Base-by-base conservation (phyloP, 2,797 vertebrate genomes). In the Netta rufina region DNA sequence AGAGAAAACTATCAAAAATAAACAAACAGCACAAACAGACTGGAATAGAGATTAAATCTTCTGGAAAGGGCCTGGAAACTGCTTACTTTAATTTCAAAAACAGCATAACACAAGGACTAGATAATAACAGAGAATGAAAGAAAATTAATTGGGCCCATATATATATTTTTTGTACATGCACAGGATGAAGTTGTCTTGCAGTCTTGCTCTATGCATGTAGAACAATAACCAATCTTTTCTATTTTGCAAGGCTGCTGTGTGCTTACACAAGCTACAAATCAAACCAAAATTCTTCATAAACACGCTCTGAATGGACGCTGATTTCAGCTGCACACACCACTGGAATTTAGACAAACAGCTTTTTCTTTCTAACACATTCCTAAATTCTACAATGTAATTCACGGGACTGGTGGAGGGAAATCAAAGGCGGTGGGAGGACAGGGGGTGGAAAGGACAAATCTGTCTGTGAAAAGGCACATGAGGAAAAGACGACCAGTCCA, bases 141-240 rank as follows among this genome's bases (percentile, higher is more conserved):
- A 84, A 93, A 94, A 92, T 74, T 91, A 94, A 92, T 93, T 84
- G 7, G 19, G 15, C 58, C 21, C 39, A 71, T 93, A 51, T 72
- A 51, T 74, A 76, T 80, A 72, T 84, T 90, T 67, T 91, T 84
- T 84, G 72, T 87, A 72, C 27, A 71, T 67, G 64, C 43, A 81
- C 39, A 94, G 73, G 83, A 92, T 81, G 82, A 83, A 78, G 87
- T 69, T 90, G 74, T 90, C 89, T 87, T 90, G 61, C 77, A 92
- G 87, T 76, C 71, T 84, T 92, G 49, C 74, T 76, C 57, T 77
- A 65, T 6, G 5, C 74, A 71, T 67, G 64, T 60, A 80, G 91
- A 95, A 97, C 94, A 96, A 96, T 95, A 92, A 88, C 84, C 62
- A 96, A 95, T 97, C 92, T 96, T 90, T 95, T 77, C 91, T 87